Evolutionary conservation across 1,140 invertebrate genomes (phyloP).

Genomic region (Cecropterus lyciades): DNA sequence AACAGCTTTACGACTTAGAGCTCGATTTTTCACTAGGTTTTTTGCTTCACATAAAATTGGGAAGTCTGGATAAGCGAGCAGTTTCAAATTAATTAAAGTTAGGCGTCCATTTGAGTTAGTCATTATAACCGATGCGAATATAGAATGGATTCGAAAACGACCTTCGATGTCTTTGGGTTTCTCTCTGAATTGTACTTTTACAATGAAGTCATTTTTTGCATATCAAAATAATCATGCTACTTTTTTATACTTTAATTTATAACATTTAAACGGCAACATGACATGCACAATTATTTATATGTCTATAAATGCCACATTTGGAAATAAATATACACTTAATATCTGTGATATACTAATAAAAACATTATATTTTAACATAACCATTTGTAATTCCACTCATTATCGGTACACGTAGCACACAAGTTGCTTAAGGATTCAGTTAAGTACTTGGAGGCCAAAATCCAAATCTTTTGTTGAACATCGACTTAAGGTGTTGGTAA

Average conservation of each 20-base stretch:
- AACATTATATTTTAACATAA: no score
- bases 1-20: conserved; percentile 19
- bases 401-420: conserved; percentile 13
- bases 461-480: conserved; percentile 58
- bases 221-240: no score
- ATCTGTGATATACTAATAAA: no score
- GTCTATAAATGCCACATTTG: no score
- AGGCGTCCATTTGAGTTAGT: conserved; percentile 50
- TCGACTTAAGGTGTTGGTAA: conserved; percentile 54
- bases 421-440: conserved; percentile 55
- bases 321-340: no score
- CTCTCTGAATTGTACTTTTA: no score
- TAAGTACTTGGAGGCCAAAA: conserved; percentile 53
- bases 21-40: conserved; percentile 29
- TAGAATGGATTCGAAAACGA: conserved; percentile 2
- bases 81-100: conserved; percentile 64
- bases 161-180: no score
- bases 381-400: conserved; percentile 10
- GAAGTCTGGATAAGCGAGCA: conserved; percentile 40
- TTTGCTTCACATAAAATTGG: conserved; percentile 33
- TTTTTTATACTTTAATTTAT: no score
- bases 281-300: no score
- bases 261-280: no score
- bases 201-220: no score
- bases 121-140: conserved; percentile 42